A percentile compares a stretch with the other conserved stretches of the same genome.
These are phyloP conservation scores for Melieria crassipennis DNA, from an alignment of 2,888 invertebrate genomes.

Conservation along the genomic window DNA sequence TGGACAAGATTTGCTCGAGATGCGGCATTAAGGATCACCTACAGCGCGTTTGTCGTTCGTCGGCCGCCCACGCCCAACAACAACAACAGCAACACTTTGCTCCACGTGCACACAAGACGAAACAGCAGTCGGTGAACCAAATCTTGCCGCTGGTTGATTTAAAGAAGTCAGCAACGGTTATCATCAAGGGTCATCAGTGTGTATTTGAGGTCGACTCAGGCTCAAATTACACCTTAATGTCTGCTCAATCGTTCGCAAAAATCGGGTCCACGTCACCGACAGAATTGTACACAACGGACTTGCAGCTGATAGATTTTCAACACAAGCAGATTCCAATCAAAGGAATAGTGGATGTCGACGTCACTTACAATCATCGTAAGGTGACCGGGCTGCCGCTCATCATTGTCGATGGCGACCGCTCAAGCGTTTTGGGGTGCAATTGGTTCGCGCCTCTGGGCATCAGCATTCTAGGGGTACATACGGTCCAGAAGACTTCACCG, in stretches of 20 bases:
- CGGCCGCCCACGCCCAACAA: not conserved
- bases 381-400: conserved; percentile 28
- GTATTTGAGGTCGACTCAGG: conserved; percentile 33
- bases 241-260: not conserved
- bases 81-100: not conserved
- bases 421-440: conserved; percentile 37
- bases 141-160: conserved; percentile 17
- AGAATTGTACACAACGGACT: conserved; percentile 8
- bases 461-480: conserved; percentile 32
- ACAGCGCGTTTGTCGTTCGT: conserved; percentile 28
- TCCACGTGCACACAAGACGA: not conserved
- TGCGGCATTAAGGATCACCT: conserved; percentile 36
- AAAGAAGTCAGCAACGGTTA: conserved; percentile 25
- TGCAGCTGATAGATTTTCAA: conserved; percentile 33
- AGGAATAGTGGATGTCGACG: conserved; percentile 5
- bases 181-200: conserved; percentile 30
- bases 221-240: conserved; percentile 31
- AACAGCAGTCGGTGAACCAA: conserved; percentile 18
- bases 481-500: not conserved
- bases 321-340: conserved; percentile 15
- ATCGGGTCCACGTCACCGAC: conserved; percentile 1
- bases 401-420: conserved; percentile 30
- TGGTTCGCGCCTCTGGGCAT: conserved; percentile 39
- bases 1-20: conserved; percentile 21
- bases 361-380: conserved; percentile 3